A percentile compares a stretch with the other conserved stretches of the same genome.
phyloP scores from a whole-genome alignment of 2,888 invertebrate species.

The Conops quadrifasciatus region DNA sequence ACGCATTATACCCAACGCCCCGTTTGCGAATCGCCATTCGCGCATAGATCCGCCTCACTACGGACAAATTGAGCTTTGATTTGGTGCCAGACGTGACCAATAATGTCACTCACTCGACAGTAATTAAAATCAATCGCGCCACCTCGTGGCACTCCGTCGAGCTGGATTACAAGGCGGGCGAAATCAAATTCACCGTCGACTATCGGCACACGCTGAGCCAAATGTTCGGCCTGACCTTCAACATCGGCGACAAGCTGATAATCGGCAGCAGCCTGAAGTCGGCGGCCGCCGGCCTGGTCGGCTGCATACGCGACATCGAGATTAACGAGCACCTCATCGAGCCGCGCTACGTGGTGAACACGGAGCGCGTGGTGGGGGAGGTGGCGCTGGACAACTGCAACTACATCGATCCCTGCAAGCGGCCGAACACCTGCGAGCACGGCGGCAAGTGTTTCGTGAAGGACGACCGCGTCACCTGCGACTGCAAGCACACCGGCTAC shows the following conservation, averaged over 20 bases:
- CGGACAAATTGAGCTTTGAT: constrained; percentile 87
- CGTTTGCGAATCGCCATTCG: neutral
- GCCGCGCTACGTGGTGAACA: constrained; percentile 81
- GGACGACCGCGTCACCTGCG: constrained; percentile 87
- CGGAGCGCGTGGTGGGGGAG: constrained; percentile 85
- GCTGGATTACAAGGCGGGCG: constrained; percentile 77
- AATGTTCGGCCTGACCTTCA: constrained; percentile 73
- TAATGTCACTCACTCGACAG: constrained; percentile 79
- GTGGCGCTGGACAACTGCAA: constrained; percentile 90
- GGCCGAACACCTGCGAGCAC: constrained; percentile 92
- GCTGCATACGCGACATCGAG: constrained; percentile 89
- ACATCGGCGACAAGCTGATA: constrained; percentile 75
- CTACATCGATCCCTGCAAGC: constrained; percentile 86
- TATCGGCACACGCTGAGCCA: constrained; percentile 77
- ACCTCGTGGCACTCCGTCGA: constrained; percentile 87
- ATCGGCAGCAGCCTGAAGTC: constrained; percentile 83
- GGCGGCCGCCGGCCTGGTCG: constrained; percentile 81
- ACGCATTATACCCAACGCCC: constrained; percentile 11
- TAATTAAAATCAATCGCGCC: constrained; percentile 82
- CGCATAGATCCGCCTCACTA: constrained; percentile 76
- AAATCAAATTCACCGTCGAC: constrained; percentile 79
- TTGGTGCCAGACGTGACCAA: constrained; percentile 78
- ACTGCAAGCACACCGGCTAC: constrained; percentile 90
- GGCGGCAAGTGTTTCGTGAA: constrained; percentile 90
- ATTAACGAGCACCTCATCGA: constrained; percentile 85